Conservation (phyloP, 2,113 vertebrate genomes). For the Pavo muticus region DNA sequence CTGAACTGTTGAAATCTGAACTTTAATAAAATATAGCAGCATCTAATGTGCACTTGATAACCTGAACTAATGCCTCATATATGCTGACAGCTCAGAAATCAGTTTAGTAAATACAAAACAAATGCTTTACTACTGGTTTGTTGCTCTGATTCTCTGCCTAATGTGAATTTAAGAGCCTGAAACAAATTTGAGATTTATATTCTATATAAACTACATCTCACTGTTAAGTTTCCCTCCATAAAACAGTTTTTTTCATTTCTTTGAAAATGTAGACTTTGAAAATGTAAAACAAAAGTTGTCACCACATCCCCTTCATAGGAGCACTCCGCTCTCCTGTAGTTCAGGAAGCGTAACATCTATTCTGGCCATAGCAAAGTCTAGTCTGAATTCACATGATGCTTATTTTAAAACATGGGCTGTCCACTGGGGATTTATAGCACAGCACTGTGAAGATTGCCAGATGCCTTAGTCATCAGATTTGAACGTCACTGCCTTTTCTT, state of each 20-base stretch:
- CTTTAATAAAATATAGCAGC: background rate
- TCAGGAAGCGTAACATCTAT: slow-evolving; percentile 34
- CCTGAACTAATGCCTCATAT: background rate
- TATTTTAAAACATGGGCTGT: slow-evolving; percentile 45
- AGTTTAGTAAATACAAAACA: background rate
- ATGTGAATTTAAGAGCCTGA: background rate
- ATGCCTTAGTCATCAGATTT: slow-evolving; percentile 47
- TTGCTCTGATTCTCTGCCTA: background rate
- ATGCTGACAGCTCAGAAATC: background rate
- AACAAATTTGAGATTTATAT: background rate
- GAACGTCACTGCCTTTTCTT: slow-evolving; percentile 40
- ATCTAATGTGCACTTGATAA: background rate
- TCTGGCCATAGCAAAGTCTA: slow-evolving; percentile 25
- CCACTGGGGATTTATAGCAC: slow-evolving; percentile 10
- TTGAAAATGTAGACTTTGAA: background rate
- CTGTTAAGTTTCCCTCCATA: background rate
- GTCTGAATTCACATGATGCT: slow-evolving; percentile 64
- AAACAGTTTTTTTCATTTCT: background rate
- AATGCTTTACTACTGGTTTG: background rate
- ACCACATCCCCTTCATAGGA: background rate
- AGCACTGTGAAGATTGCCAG: slow-evolving; percentile 36
- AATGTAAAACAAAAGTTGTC: background rate
- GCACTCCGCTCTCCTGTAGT: slow-evolving; percentile 18
- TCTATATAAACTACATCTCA: background rate
- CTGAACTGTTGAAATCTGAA: background rate